phyloP scores from a whole-genome alignment of 1,140 invertebrate species.

The Cherax quadricarinatus region DNA sequence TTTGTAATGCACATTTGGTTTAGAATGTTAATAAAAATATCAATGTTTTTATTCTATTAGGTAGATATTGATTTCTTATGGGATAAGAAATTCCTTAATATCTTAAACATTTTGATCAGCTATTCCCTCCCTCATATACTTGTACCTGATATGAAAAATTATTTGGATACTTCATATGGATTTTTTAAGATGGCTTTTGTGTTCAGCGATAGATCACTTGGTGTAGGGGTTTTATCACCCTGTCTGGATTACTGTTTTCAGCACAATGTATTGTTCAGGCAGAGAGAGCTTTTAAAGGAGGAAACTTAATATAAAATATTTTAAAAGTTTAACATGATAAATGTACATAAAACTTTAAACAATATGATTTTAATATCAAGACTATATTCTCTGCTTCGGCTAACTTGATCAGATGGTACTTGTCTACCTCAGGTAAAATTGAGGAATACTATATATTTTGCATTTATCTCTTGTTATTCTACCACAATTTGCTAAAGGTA shows the following conservation, averaged over 20 bases:
- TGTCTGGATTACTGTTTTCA: slow-evolving; percentile 8
- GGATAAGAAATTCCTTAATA: neutral
- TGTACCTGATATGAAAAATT: slow-evolving; percentile 3
- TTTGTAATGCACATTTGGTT: no score
- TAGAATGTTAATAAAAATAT: no score
- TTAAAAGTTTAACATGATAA: slow-evolving; percentile 18
- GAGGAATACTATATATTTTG: slow-evolving; percentile 44
- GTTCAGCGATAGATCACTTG: neutral
- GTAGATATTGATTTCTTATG: neutral
- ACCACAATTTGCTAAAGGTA: slow-evolving; percentile 12
- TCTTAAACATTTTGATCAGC: neutral
- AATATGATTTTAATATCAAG: slow-evolving; percentile 17
- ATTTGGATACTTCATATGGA: neutral
- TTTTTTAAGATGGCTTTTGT: neutral
- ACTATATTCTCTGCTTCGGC: slow-evolving; percentile 34
- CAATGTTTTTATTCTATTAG: neutral
- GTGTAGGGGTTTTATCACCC: neutral
- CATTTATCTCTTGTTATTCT: slow-evolving; percentile 50
- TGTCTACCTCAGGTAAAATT: slow-evolving; percentile 30
- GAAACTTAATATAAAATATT: neutral
- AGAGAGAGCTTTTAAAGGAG: slow-evolving; percentile 11
- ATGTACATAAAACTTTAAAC: neutral
- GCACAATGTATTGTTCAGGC: slow-evolving; percentile 3
- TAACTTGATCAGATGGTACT: slow-evolving; percentile 29
- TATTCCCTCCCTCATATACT: neutral